Percentiles rank a stretch among this genome's conserved stretches.
Conservation (phyloP, 1,140 invertebrate genomes). For the Lutraria rhynchaena region DNA sequence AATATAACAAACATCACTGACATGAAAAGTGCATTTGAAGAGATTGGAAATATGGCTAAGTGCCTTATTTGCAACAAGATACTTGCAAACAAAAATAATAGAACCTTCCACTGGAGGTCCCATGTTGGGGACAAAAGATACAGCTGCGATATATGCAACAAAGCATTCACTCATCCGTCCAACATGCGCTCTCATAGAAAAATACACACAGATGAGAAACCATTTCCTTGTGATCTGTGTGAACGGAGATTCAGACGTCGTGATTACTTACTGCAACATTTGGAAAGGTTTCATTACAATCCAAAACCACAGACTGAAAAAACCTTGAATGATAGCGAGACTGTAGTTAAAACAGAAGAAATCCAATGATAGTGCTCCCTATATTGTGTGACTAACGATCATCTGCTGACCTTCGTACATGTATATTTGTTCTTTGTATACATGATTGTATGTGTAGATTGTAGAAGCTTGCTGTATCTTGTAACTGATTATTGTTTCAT, state of each 20-base stretch:
- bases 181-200: conserved; percentile 60
- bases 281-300: conserved; percentile 56
- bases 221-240: conserved; percentile 56
- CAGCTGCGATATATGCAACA: conserved; percentile 58
- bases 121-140: conserved; percentile 58
- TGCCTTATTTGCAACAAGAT: conserved; percentile 59
- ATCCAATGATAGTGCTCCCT: background rate
- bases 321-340: conserved; percentile 2
- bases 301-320: conserved; percentile 11
- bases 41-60: conserved; percentile 59
- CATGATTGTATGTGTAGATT: background rate
- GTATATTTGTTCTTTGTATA: background rate
- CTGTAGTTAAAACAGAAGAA: background rate
- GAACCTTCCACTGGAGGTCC: conserved; percentile 56
- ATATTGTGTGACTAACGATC: too few species aligned
- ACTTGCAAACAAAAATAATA: conserved; percentile 56
- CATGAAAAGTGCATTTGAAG: conserved; percentile 58
- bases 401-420: background rate
- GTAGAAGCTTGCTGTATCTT: too few species aligned
- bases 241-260: conserved; percentile 55
- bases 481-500: too few species aligned
- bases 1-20: conserved; percentile 12
- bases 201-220: conserved; percentile 63
- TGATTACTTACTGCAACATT: conserved; percentile 53
- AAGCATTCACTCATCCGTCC: conserved; percentile 58